A percentile compares a stretch with the other conserved stretches of the same genome.
Evolutionary conservation across 92 coral and sea anemone species (phyloP).

Genomic region (Isaurus tuberculatus): DNA sequence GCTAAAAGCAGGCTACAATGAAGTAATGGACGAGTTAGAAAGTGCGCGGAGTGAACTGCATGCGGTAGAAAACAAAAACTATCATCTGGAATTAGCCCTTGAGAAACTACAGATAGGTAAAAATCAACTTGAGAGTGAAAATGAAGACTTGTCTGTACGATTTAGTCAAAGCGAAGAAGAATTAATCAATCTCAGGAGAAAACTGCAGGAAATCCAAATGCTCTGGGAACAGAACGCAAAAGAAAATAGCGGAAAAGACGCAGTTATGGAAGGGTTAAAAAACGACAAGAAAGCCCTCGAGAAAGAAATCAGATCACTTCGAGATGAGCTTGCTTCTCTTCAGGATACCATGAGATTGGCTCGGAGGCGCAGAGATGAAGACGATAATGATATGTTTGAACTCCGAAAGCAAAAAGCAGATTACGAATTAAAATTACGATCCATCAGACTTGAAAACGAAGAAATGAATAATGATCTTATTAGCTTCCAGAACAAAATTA

Average conservation of each 20-base stretch:
- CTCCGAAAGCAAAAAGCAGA: conserved; percentile 86
- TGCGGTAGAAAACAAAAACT: conserved; percentile 68
- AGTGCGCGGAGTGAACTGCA: conserved; percentile 61
- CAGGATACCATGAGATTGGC: conserved; percentile 83
- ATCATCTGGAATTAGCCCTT: conserved; percentile 67
- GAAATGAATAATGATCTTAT: conserved; percentile 95
- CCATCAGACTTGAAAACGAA: conserved; percentile 84
- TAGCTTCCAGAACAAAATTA: conserved; percentile 82
- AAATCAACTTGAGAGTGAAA: conserved; percentile 67
- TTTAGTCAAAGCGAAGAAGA: conserved; percentile 76
- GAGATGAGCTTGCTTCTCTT: conserved; percentile 84
- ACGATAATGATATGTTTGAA: conserved; percentile 83
- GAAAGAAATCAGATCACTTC: conserved; percentile 82
- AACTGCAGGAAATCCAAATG: conserved; percentile 85
- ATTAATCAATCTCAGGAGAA: conserved; percentile 69
- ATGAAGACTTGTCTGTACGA: conserved; percentile 65
- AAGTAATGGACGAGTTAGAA: conserved; percentile 75
- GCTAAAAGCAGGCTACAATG: conserved; percentile 74
- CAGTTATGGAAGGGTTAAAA: conserved; percentile 79
- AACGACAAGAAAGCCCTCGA: conserved; percentile 86
- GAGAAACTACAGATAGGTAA: conserved; percentile 71
- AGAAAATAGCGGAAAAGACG: conserved; percentile 81
- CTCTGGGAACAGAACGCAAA: conserved; percentile 90
- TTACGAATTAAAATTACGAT: conserved; percentile 75
- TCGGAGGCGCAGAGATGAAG: conserved; percentile 83